These are phyloP conservation scores for Patagioenas fasciata DNA, from an alignment of 2,113 vertebrate species.

Conservation along the genomic window DNA sequence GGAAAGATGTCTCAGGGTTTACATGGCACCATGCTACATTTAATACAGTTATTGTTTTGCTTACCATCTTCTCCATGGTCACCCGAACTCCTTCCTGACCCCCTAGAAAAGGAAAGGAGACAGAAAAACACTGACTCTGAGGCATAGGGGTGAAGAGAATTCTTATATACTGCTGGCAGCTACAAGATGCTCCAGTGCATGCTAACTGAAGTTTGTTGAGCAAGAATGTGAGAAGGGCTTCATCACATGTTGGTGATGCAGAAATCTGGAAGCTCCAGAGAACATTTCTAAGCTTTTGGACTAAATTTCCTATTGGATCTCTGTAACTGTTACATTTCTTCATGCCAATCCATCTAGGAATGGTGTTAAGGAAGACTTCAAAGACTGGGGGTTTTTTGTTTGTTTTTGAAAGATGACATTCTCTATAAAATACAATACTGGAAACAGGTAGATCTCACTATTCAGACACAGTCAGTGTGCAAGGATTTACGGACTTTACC, in stretches of 20 bases:
- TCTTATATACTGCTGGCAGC: background rate
- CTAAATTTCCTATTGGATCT: background rate
- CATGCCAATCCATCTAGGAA: too few species aligned
- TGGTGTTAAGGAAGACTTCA: background rate
- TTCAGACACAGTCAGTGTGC: background rate
- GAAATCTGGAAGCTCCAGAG: background rate
- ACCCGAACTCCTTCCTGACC: background rate
- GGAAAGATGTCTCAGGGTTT: background rate
- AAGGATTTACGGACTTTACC: conserved; percentile 63
- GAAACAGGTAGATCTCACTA: background rate
- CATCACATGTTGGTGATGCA: background rate
- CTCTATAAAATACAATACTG: background rate
- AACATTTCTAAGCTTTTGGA: background rate
- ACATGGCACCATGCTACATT: background rate
- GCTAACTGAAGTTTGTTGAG: background rate
- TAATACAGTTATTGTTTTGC: background rate
- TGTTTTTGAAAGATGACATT: background rate
- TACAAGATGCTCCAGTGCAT: background rate
- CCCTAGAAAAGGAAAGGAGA: conserved; percentile 16
- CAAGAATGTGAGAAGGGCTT: background rate
- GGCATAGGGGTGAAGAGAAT: background rate
- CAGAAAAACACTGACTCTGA: background rate
- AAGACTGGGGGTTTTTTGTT: background rate
- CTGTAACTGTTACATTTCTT: background rate
- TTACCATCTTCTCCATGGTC: conserved; percentile 64